phyloP scores from a whole-genome alignment of 2,888 invertebrate species.

The Malthinus flaveolus region DNA sequence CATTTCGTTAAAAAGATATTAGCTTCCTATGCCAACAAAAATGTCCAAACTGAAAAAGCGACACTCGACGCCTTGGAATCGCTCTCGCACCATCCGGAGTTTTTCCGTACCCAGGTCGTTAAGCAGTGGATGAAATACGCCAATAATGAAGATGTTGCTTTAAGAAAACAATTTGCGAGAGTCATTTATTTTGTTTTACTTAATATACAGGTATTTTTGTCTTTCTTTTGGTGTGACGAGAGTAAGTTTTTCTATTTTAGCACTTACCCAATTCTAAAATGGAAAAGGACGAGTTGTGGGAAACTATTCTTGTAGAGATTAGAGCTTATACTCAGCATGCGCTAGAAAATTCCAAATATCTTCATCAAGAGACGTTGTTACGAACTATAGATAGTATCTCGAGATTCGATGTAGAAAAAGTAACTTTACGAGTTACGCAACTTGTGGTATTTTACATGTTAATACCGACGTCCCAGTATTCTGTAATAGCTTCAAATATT shows the following conservation, averaged over 20 bases:
- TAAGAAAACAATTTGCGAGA: slow-evolving; percentile 38
- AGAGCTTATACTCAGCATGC: neutral
- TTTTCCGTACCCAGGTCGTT: slow-evolving; percentile 48
- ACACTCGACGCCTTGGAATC: slow-evolving; percentile 51
- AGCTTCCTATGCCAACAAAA: slow-evolving; percentile 12
- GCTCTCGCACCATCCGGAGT: slow-evolving; percentile 53
- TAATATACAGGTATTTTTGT: too few species aligned
- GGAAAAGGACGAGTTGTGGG: neutral
- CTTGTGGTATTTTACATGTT: slow-evolving; percentile 65
- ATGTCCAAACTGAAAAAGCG: slow-evolving; percentile 42
- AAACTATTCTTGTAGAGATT: neutral
- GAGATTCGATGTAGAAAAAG: slow-evolving; percentile 49
- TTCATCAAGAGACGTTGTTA: slow-evolving; percentile 58
- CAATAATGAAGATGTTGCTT: slow-evolving; percentile 45
- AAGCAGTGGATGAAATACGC: slow-evolving; percentile 52
- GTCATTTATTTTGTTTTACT: too few species aligned
- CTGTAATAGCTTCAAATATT: slow-evolving; percentile 61
- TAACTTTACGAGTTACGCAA: slow-evolving; percentile 57
- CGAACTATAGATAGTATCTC: slow-evolving; percentile 60
- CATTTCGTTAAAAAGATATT: neutral
- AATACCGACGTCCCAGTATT: slow-evolving; percentile 63
- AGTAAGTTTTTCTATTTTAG: too few species aligned
- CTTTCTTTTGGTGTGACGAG: too few species aligned
- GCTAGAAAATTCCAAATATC: neutral
- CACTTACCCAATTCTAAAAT: too few species aligned